Percentiles rank a stretch among this genome's conserved stretches.
phyloP scores from a whole-genome alignment of 2,888 invertebrate species.

The Belgica antarctica region DNA sequence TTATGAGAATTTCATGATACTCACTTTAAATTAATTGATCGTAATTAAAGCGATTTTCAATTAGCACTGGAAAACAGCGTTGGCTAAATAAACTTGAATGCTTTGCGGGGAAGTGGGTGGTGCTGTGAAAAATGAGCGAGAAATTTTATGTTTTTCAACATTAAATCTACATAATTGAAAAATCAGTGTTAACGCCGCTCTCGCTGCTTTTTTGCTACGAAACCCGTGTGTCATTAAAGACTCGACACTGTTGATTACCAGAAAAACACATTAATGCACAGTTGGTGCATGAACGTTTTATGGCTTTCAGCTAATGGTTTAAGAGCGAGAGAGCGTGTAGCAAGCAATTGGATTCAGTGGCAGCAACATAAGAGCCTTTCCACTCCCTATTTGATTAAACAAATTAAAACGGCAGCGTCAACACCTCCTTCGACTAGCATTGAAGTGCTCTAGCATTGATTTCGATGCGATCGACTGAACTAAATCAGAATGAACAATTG shows the following conservation, averaged over 20 bases:
- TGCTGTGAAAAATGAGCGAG: not conserved
- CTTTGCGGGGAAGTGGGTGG: not conserved
- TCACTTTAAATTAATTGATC: constrained; percentile 36
- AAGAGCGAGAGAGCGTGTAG: not conserved
- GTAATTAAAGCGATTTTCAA: constrained; percentile 39
- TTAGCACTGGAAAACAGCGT: not conserved
- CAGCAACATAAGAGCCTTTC: not conserved
- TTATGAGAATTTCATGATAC: not conserved
- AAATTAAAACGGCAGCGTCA: not conserved
- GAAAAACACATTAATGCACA: constrained; percentile 1
- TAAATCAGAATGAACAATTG: too few species aligned
- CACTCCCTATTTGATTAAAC: constrained; percentile 11
- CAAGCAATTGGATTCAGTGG: not conserved
- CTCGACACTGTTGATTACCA: not conserved
- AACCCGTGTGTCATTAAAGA: constrained; percentile 2
- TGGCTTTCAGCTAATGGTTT: not conserved
- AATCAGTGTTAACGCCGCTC: constrained; percentile 18
- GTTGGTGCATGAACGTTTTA: constrained; percentile 4
- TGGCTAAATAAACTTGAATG: not conserved
- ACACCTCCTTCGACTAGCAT: too few species aligned
- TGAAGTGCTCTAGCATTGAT: too few species aligned
- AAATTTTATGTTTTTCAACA: not conserved
- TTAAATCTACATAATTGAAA: constrained; percentile 7
- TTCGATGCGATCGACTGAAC: too few species aligned
- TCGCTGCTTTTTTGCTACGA: too few species aligned